These are phyloP conservation scores for Sinosuthora webbiana DNA, from an alignment of 2,113 vertebrate genomes.

Conservation along the genomic window DNA sequence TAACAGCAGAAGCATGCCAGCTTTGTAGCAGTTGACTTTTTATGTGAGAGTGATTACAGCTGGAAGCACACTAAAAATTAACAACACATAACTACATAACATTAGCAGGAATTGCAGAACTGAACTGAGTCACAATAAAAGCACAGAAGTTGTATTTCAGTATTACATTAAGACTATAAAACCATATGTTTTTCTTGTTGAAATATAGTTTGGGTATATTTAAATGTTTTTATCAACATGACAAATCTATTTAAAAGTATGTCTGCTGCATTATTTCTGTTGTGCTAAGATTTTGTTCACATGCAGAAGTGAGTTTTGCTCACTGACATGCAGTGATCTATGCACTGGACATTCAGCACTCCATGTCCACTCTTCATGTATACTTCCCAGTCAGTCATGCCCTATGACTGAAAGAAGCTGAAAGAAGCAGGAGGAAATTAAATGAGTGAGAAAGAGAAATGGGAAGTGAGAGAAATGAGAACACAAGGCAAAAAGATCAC, in stretches of 20 bases:
- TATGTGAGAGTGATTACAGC: slow-evolving; percentile 44
- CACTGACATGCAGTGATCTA: neutral
- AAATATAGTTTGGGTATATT: neutral
- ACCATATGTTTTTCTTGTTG: neutral
- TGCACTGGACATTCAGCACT: neutral
- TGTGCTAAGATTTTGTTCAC: neutral
- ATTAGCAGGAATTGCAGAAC: slow-evolving; percentile 1
- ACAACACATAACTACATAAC: neutral
- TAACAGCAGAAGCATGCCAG: slow-evolving; percentile 38
- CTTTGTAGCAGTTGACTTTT: slow-evolving; percentile 30
- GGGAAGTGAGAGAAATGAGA: neutral
- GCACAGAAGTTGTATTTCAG: neutral
- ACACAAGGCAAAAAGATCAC: neutral
- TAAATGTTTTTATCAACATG: neutral
- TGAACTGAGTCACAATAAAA: neutral
- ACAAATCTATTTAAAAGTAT: neutral
- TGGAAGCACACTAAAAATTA: slow-evolving; percentile 42
- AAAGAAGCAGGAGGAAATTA: neutral
- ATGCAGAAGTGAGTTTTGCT: neutral
- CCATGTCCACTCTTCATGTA: neutral
- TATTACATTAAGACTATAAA: neutral
- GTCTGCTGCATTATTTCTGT: neutral
- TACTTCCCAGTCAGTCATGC: neutral
- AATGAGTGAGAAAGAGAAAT: neutral
- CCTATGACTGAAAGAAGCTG: neutral